These are phyloP conservation scores for Ectemnius lituratus DNA, from an alignment of 2,888 invertebrate genomes.

Conservation along the genomic window DNA sequence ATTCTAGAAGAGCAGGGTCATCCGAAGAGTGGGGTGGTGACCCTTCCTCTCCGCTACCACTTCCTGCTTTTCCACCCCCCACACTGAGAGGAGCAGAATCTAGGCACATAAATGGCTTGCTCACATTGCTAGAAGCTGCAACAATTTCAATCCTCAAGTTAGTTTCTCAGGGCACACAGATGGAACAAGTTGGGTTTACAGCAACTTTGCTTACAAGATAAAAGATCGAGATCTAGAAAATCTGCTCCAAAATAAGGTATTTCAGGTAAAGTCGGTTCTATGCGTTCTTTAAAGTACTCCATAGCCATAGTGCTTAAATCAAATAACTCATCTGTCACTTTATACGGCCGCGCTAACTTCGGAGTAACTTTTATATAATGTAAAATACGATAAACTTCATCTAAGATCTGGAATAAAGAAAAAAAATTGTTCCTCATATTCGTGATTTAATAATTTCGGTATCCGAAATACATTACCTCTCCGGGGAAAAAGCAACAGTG, in stretches of 20 bases:
- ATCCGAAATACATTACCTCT: constrained; percentile 83
- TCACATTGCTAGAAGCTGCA: constrained; percentile 72
- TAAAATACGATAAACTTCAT: constrained; percentile 93
- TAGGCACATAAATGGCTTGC: constrained; percentile 74
- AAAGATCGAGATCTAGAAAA: constrained; percentile 87
- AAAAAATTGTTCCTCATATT: constrained; percentile 3
- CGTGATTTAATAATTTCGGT: background rate
- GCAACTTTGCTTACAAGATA: constrained; percentile 81
- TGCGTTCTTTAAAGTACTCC: constrained; percentile 97
- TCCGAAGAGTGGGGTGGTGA: constrained; percentile 79
- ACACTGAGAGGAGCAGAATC: constrained; percentile 79
- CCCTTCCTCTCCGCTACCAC: constrained; percentile 76
- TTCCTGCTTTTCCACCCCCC: constrained; percentile 79
- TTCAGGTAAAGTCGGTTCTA: constrained; percentile 93
- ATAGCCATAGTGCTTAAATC: constrained; percentile 98
- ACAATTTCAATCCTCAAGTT: constrained; percentile 15
- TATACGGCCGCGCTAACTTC: constrained; percentile 91
- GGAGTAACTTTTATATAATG: constrained; percentile 90
- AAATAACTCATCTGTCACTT: constrained; percentile 95
- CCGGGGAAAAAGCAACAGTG: constrained; percentile 97
- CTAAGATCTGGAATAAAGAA: constrained; percentile 85
- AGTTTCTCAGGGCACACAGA: too few relatives aligned
- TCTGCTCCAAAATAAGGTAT: constrained; percentile 92
- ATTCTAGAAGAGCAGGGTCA: constrained; percentile 76
- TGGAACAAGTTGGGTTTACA: background rate